These are phyloP conservation scores for Drosophila anceps DNA, from an alignment of 2,888 invertebrate genomes.

Conservation along the genomic window DNA sequence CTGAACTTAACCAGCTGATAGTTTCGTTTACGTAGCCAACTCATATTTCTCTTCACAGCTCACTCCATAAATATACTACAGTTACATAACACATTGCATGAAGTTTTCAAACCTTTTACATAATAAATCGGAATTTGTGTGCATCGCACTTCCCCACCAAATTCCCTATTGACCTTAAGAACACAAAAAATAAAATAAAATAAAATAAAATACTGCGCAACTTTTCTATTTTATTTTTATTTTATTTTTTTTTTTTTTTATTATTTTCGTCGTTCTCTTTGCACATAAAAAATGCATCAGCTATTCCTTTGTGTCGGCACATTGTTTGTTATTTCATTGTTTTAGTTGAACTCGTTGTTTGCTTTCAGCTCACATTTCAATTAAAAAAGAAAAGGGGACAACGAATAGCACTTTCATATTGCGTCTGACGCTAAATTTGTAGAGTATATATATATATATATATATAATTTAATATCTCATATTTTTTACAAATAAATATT, in stretches of 20 bases:
- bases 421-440: slow-evolving; percentile 3
- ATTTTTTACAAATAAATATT: slow-evolving; percentile 11
- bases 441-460: slow-evolving; percentile 6
- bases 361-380: slow-evolving; percentile 44
- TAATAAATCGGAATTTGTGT: slow-evolving; percentile 45
- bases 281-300: slow-evolving; percentile 55
- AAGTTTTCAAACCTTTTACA: slow-evolving; percentile 18
- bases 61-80: slow-evolving; percentile 22
- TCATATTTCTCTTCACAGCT: not conserved
- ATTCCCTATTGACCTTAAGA: slow-evolving; percentile 31
- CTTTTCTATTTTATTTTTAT: slow-evolving; percentile 24
- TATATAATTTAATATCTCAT: slow-evolving; percentile 13
- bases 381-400: slow-evolving; percentile 29
- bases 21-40: not conserved
- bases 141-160: slow-evolving; percentile 15
- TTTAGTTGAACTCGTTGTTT: slow-evolving; percentile 40
- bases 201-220: slow-evolving; percentile 40
- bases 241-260: slow-evolving; percentile 1
- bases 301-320: slow-evolving; percentile 45
- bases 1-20: too few relatives aligned
- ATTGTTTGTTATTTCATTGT: slow-evolving; percentile 56
- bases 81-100: not conserved
- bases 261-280: slow-evolving; percentile 13
- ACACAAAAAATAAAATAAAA: slow-evolving; percentile 27
- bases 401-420: slow-evolving; percentile 1